Conservation (phyloP, 92 coral and sea anemone species). For the Actinostola sp. region DNA sequence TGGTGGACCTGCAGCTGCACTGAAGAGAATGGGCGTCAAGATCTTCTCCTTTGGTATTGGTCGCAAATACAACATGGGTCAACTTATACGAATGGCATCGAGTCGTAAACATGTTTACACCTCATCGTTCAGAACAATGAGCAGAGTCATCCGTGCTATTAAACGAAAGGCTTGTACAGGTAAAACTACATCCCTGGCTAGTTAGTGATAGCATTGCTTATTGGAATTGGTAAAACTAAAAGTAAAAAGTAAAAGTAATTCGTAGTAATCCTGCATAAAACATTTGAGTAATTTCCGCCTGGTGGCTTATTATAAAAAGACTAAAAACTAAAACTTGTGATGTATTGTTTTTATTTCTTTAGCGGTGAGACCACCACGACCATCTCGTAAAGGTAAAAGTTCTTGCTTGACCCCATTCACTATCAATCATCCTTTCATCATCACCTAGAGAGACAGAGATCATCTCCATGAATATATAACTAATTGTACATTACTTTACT, state of each 20-base stretch:
- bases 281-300: too few species aligned
- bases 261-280: too few species aligned
- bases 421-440: too few species aligned
- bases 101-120: constrained; percentile 52
- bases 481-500: too few species aligned
- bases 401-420: neutral
- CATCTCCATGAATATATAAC: too few species aligned
- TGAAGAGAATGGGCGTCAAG: constrained; percentile 44
- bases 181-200: constrained; percentile 13
- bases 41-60: constrained; percentile 66
- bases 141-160: constrained; percentile 34
- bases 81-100: constrained; percentile 63
- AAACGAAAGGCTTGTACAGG: constrained; percentile 58
- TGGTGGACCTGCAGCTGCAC: constrained; percentile 45
- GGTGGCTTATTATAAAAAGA: too few species aligned
- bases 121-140: constrained; percentile 58
- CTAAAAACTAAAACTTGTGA: too few species aligned
- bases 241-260: too few species aligned
- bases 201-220: too few species aligned
- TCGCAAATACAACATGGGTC: constrained; percentile 38
- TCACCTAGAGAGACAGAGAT: too few species aligned
- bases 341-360: neutral
- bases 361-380: neutral
- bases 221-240: too few species aligned
- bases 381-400: neutral